Percentiles rank a stretch among this genome's conserved stretches.
These are phyloP conservation scores for Pedionomus torquatus DNA, from an alignment of 2,113 vertebrate genomes.

Conservation along the genomic window DNA sequence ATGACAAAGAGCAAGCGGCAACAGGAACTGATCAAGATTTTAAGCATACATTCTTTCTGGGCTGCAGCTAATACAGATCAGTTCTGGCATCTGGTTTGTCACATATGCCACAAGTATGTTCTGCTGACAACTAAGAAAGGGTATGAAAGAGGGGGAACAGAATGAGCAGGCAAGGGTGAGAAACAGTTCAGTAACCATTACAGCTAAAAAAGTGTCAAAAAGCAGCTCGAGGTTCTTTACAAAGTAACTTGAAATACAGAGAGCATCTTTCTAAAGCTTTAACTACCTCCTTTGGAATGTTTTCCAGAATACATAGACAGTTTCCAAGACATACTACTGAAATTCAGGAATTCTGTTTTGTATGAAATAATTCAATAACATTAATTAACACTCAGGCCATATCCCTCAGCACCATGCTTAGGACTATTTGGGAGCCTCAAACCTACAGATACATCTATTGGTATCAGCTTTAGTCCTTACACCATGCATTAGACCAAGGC, in stretches of 20 bases:
- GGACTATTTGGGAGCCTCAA: background rate
- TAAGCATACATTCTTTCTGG: background rate
- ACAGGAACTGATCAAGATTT: background rate
- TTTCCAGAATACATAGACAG: background rate
- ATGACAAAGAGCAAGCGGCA: background rate
- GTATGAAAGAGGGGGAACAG: background rate
- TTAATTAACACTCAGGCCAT: background rate
- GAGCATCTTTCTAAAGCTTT: background rate
- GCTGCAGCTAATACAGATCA: background rate
- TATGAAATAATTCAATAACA: background rate
- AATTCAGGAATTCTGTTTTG: background rate
- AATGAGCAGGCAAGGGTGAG: constrained; percentile 10
- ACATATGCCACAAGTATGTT: background rate
- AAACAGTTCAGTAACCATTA: background rate
- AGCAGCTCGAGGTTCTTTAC: background rate
- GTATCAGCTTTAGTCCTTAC: background rate
- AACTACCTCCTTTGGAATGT: background rate
- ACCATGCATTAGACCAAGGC: background rate
- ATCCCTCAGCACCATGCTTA: background rate
- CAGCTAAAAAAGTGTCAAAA: background rate
- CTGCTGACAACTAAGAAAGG: background rate
- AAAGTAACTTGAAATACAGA: background rate
- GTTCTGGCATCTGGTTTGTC: constrained; percentile 31
- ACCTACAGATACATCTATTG: rapidly evolving
- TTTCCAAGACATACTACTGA: background rate